Percentiles rank a stretch among this genome's conserved stretches.
Conservation (phyloP, 2,113 vertebrate genomes). For the Bambusicola thoracicus region DNA sequence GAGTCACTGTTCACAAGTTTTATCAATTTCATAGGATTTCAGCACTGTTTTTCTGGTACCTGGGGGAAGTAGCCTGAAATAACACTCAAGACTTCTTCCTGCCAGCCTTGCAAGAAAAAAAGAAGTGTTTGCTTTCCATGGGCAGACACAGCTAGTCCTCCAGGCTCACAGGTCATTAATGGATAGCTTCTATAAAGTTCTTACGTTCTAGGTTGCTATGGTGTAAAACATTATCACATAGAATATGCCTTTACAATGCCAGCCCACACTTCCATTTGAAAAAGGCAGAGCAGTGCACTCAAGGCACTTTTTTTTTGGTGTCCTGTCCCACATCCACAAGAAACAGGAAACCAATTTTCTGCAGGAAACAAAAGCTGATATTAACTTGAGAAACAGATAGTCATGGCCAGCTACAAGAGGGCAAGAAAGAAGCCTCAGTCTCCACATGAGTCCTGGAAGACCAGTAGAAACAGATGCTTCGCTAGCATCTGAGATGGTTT, state of each 20-base stretch:
- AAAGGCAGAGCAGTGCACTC: neutral
- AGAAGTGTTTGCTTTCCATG: neutral
- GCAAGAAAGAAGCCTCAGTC: neutral
- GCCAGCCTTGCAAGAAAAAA: rapidly evolving
- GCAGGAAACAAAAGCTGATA: neutral
- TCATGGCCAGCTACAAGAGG: neutral
- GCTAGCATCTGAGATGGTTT: neutral
- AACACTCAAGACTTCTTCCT: neutral
- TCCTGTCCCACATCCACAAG: neutral
- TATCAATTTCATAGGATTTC: neutral
- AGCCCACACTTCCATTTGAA: neutral
- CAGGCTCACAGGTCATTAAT: neutral
- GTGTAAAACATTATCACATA: neutral
- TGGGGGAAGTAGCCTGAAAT: neutral
- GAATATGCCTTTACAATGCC: neutral
- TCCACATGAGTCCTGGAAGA: neutral
- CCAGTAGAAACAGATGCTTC: neutral
- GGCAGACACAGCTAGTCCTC: neutral
- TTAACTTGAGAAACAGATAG: neutral
- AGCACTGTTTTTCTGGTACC: neutral
- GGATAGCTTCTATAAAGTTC: neutral
- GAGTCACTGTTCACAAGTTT: neutral
- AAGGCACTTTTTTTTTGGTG: too few species aligned
- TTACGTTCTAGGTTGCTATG: neutral
- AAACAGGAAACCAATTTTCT: neutral